Base-by-base conservation (phyloP, 2,797 vertebrate species). In the Novumbra hubbsi region DNA sequence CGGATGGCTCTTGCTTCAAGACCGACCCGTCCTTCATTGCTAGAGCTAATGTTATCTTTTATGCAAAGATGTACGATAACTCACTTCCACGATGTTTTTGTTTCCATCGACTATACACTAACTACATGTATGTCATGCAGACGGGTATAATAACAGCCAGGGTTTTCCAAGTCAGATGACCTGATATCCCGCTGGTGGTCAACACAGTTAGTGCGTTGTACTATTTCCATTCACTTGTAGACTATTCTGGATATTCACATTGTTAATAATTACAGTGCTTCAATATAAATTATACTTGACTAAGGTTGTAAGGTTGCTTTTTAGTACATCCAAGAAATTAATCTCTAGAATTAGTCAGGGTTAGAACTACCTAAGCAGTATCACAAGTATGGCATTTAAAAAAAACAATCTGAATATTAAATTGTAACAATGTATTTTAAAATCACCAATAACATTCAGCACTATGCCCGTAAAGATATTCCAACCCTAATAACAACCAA, bases 111-210 rank as follows among this genome's bases (percentile, higher is more conserved):
- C 15, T n/a, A n/a, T 57, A 57, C 14, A 64, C 14, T 28, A 5
- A 45, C 41, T 45, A 45, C 9, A 15, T 45, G 9, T 68, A 24
- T 16, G 67, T 27, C 41, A 41, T 49, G 41, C 41, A 16, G n/a
- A 49, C 15, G 24, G 49, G 49, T 14, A 73, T 57, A 38, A 73
- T 30, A 73, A 24, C 65, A 41, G 49, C 50, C 21, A 48, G 14
- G 24, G 19, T 62, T 34, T 45, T 30, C 52, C 64, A 38, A 60
- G 75, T 76, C 75, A 76, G 70, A 63, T 76, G 75, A 76, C 64
- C 12, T 48, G 41, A 57, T n/a, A 48, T 6, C 68, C 62, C 28
- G 28, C 28, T 50, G 45, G 78, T 50, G 45, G 78, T 72, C 73
- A 76, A 72, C 45, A 28, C 24, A 48, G 21, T 65, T 34, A 68